Percentiles rank a stretch among this genome's conserved stretches.
Evolutionary conservation across 2,888 invertebrate genomes (phyloP).

Genomic region (Drosophila infuscata): DNA sequence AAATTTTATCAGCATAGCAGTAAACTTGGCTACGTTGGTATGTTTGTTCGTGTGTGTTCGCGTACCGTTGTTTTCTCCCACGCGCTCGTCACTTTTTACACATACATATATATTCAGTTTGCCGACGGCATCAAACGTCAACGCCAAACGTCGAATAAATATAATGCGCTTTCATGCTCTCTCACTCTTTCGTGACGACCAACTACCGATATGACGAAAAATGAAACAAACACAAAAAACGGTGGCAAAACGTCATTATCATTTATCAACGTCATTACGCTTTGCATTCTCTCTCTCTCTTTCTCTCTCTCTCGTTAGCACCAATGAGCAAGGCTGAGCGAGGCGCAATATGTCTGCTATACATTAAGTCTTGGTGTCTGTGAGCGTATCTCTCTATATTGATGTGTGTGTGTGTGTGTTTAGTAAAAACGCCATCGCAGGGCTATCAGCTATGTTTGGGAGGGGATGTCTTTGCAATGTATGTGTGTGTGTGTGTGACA

Average conservation of each 20-base stretch:
- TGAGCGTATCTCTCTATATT: neutral
- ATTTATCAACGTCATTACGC: slow-evolving; percentile 53
- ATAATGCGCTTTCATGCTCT: slow-evolving; percentile 67
- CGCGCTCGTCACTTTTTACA: slow-evolving; percentile 21
- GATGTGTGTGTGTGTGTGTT: slow-evolving; percentile 14
- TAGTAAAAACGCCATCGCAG: slow-evolving; percentile 47
- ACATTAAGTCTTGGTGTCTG: slow-evolving; percentile 8
- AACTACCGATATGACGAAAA: slow-evolving; percentile 64
- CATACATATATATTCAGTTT: slow-evolving; percentile 32
- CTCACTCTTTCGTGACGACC: slow-evolving; percentile 58
- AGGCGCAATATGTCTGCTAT: slow-evolving; percentile 56
- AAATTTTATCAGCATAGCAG: neutral
- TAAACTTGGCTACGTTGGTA: slow-evolving; percentile 9
- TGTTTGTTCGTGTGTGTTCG: slow-evolving; percentile 20
- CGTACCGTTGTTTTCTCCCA: slow-evolving; percentile 40
- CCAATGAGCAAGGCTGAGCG: slow-evolving; percentile 45
- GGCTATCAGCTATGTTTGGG: slow-evolving; percentile 12
- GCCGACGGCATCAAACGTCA: slow-evolving; percentile 63
- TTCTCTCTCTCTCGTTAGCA: slow-evolving; percentile 40
- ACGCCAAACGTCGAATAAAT: slow-evolving; percentile 37
- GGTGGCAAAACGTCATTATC: slow-evolving; percentile 64
- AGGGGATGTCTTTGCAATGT: slow-evolving; percentile 1
- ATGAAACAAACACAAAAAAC: slow-evolving; percentile 33
- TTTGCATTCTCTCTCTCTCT: slow-evolving; percentile 17
- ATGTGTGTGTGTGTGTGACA: slow-evolving; percentile 35